These are phyloP conservation scores for Pituophis catenifer DNA, from an alignment of 2,113 vertebrate genomes.

Conservation along the genomic window DNA sequence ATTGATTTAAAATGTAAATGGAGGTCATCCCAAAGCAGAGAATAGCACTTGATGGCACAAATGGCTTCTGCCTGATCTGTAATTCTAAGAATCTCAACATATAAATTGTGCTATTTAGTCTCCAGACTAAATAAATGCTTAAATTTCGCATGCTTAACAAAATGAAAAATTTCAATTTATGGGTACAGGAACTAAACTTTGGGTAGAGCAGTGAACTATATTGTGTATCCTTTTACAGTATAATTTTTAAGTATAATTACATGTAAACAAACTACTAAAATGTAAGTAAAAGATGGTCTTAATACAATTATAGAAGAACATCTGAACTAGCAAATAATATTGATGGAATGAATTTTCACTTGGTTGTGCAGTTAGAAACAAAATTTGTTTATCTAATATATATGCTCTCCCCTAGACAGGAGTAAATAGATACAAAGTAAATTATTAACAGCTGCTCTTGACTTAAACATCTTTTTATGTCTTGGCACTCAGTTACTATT, in stretches of 20 bases:
- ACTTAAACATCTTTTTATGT: too few relatives aligned
- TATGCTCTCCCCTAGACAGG: neutral
- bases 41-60: neutral
- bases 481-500: too few relatives aligned
- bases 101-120: neutral
- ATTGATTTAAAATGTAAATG: neutral
- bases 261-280: neutral
- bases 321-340: neutral
- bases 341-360: neutral
- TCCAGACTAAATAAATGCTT: neutral
- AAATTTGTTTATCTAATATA: neutral
- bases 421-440: constrained; percentile 3
- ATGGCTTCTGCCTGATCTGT: neutral
- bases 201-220: neutral
- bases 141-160: constrained; percentile 13
- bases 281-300: neutral
- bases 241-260: neutral
- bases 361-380: neutral
- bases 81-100: neutral
- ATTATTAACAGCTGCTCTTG: neutral
- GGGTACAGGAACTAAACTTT: neutral
- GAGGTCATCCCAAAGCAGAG: neutral
- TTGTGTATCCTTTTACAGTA: neutral
- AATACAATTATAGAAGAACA: neutral
- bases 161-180: neutral